Conservation (phyloP, 2,888 invertebrate genomes). For the Marronus borbonicus region DNA sequence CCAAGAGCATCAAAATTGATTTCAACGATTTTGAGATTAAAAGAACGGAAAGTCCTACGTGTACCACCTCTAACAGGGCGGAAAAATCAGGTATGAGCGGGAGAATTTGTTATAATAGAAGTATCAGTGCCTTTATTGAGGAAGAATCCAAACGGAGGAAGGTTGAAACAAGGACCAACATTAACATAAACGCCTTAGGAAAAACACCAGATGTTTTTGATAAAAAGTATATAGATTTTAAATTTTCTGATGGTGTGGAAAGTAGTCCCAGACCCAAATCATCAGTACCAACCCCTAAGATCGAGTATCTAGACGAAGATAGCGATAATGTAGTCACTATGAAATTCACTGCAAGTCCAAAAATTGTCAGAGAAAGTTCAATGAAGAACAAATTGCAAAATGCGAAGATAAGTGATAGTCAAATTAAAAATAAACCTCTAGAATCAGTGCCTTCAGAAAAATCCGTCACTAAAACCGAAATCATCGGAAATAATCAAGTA, state of each 20-base stretch:
- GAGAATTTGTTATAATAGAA: slow-evolving; percentile 35
- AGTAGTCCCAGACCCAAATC: not conserved
- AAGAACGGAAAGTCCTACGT: not conserved
- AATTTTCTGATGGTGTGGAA: not conserved
- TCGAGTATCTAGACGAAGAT: slow-evolving; percentile 2
- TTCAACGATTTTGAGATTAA: slow-evolving; percentile 47
- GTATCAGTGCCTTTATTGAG: slow-evolving; percentile 41
- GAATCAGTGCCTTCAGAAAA: not conserved
- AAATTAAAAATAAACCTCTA: not conserved
- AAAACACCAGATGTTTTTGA: not conserved
- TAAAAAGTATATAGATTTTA: too few relatives aligned
- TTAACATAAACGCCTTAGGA: not conserved
- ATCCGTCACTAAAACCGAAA: not conserved
- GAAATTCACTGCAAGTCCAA: not conserved
- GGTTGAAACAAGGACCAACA: not conserved
- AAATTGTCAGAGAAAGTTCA: not conserved
- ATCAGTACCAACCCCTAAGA: not conserved
- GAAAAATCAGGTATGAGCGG: not conserved
- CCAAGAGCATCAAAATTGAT: slow-evolving; percentile 48
- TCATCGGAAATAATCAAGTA: too few relatives aligned
- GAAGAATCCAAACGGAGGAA: slow-evolving; percentile 17
- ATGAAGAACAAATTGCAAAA: too few relatives aligned
- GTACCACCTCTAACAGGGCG: not conserved
- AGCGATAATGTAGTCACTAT: not conserved
- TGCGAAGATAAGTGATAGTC: too few relatives aligned